phyloP scores from a whole-genome alignment of 2,113 vertebrate species.

The Nothocercus nigrocapillus region DNA sequence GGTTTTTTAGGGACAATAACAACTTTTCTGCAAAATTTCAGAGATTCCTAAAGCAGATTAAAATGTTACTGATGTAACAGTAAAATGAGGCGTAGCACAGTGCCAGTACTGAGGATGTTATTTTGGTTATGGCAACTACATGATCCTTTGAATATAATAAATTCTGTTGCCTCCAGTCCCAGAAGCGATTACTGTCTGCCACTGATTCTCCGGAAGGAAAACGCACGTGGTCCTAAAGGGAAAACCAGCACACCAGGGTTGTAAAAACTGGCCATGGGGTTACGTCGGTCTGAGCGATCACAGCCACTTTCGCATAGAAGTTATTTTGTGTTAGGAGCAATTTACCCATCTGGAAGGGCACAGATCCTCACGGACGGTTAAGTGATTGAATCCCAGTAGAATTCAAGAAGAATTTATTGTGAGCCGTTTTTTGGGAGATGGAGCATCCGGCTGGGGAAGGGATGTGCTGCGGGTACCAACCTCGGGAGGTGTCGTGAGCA shows the following conservation, averaged over 20 bases:
- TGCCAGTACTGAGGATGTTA: neutral
- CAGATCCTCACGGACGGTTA: slow-evolving; percentile 29
- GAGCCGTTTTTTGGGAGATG: neutral
- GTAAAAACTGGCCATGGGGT: slow-evolving; percentile 30
- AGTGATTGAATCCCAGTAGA: slow-evolving; percentile 11
- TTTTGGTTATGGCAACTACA: neutral
- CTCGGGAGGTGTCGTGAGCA: rapidly evolving
- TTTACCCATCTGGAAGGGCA: slow-evolving; percentile 63
- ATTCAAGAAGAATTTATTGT: neutral
- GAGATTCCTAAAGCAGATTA: rapidly evolving
- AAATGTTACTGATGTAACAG: neutral
- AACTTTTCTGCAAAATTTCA: neutral
- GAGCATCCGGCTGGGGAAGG: neutral
- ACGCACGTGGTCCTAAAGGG: neutral
- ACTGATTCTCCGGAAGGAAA: slow-evolving; percentile 5
- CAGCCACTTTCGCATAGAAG: neutral
- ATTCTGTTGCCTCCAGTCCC: neutral
- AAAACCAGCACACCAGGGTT: neutral
- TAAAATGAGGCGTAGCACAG: neutral
- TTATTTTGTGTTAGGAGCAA: slow-evolving; percentile 56
- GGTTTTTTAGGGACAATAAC: neutral
- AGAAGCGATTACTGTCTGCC: neutral
- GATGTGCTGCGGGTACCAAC: neutral
- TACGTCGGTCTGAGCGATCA: slow-evolving; percentile 22
- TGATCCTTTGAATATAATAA: neutral